Evolutionary conservation across 1,140 invertebrate genomes (phyloP), one percentile per base, ranked within the genome.

Genomic region (Sipha flava): DNA sequence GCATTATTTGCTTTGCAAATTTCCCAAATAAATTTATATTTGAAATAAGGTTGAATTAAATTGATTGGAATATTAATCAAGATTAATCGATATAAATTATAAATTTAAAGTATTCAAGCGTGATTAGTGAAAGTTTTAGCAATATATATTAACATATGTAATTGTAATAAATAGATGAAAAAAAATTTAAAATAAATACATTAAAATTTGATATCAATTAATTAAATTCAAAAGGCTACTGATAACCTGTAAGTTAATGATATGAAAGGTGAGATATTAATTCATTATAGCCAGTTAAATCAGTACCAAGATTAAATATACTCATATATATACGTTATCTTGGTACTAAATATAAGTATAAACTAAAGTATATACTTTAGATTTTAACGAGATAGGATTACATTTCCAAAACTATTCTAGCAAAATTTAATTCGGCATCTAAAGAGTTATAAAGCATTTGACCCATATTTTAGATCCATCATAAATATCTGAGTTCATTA

Each of bases 241-340:
- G 23, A 59, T 59, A 77, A 26, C 73, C 52, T n/a, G 29, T 9
- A 77, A 26, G 52, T 43, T 77, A 77, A 77, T 59, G 34, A 26
- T 6, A 77, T 23, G 3, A 43, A 77, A 29, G 16, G 43, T 70
- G 23, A 70, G 16, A 47, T 47, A 70, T 70, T 7, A 29, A 47
- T 45, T 4, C 23, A 47, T 70, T n/a, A 4, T 29, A 31, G 3
- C 31, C 26, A 14, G 26, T 31, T 59, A 59, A 29, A 59, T 16
- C 31, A 10, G 9, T 23, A 2, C 14, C 14, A 4, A 10, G 4
- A 49, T n/a, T 49, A 59, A 40, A 6, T 40, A 10, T 10, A 40
- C 37, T 4, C 37, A 40, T 4, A 40, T 40, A 40, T 10, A 4
- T 40, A 40, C 37, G 37, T 40, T 10, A 40, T 40, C 5, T 40